phyloP scores from a whole-genome alignment of 1,140 invertebrate species.

The Dendroctonus ponderosae region DNA sequence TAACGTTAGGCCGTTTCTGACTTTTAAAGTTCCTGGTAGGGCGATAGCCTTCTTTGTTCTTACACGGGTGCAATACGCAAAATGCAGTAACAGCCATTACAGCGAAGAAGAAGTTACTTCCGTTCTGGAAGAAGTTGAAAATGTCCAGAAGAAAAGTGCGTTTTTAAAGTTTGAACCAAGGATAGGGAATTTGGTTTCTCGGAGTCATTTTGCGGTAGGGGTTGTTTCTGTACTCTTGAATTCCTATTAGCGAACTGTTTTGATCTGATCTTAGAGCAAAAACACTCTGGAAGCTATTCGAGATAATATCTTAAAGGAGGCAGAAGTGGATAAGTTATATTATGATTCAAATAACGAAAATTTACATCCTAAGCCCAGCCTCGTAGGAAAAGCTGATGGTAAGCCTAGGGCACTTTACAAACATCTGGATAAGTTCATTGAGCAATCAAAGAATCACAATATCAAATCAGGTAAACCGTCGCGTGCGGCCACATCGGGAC shows the following conservation, averaged over 20 bases:
- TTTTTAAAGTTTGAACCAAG: constrained; percentile 20
- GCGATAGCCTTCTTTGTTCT: constrained; percentile 47
- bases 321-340: constrained; percentile 15
- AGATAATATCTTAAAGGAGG: constrained; percentile 28
- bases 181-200: neutral
- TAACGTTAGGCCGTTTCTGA: constrained; percentile 37
- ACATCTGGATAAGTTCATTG: constrained; percentile 11
- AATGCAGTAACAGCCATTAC: constrained; percentile 41
- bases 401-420: constrained; percentile 17
- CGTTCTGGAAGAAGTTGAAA: constrained; percentile 42
- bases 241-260: neutral
- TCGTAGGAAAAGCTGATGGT: constrained; percentile 11
- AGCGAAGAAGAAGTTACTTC: constrained; percentile 40
- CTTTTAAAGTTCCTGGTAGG: constrained; percentile 38
- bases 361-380: too few species aligned
- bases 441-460: constrained; percentile 3
- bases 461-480: neutral
- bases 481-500: too few species aligned
- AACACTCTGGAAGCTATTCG: constrained; percentile 6
- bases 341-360: constrained; percentile 9
- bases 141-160: constrained; percentile 40
- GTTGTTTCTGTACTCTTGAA: neutral
- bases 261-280: constrained; percentile 22
- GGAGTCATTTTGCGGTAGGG: constrained; percentile 2
- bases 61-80: constrained; percentile 40